Base-by-base conservation (phyloP, 2,888 invertebrate species). In the Margaritifera margaritifera region DNA sequence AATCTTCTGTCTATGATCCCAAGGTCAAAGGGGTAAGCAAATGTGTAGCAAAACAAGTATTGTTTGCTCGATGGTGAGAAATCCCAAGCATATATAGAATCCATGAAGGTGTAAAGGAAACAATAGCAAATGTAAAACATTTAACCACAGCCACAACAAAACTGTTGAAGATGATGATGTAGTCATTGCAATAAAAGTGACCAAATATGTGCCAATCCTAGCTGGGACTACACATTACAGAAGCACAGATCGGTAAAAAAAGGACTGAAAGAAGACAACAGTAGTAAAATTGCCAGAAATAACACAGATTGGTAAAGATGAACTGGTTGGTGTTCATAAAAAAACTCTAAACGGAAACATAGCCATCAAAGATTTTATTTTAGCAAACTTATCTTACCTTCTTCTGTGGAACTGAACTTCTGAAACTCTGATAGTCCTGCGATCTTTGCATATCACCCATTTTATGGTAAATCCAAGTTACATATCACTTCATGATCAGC, bases 391-490 rank as follows among this genome's bases (percentile, higher is more conserved):
- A 70, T 64, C 50, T 68, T 70, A 86, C 87, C 80, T 83, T 87
- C 72, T 85, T 86, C 69, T 84, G 84, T 66, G 88, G 83, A 53
- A 88, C 84, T 57, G 86, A 82, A 72, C 86, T 85, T 57, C 89
- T 79, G 66, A 89, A 89, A 69, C 88, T 88, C 67, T 83, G 82
- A 69, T 89, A 89, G 64, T 89, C 88, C 63, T 80, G 83, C 18
- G 87, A 87, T 60, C 81, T 84, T 42, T 80, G 67, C 62, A 86
- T 78, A 68, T 85, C 87, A 67, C 85, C 80, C 87, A 87, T 87
- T 59, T 31, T 71, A n/a, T 18, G 57, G 56, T 56, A 58, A 55
- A 24, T 58, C 57, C 63, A 62, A 61, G 25, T 51, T 68, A 50
- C 25, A 31, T 18, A 50, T 22, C 62, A n/a, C 27, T 53, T 54